A percentile compares a stretch with the other conserved stretches of the same genome.
phyloP scores from a whole-genome alignment of 2,113 vertebrate species.

The Sisor rabdophorus region DNA sequence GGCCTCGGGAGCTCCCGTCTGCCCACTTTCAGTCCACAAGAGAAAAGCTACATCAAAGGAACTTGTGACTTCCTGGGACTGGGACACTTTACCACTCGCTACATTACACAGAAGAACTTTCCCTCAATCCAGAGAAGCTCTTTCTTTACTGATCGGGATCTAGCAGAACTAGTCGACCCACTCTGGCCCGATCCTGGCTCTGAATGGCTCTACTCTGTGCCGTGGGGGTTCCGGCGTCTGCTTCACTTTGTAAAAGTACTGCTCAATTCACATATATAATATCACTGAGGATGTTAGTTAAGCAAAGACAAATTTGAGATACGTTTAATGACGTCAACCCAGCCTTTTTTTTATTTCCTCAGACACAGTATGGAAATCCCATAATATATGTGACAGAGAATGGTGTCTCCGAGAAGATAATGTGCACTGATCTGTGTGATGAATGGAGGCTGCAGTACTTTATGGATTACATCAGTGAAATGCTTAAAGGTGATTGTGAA shows the following conservation, averaged over 20 bases:
- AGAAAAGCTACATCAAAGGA: constrained; percentile 82
- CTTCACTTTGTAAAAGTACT: constrained; percentile 87
- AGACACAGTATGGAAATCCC: constrained; percentile 85
- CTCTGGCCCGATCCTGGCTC: constrained; percentile 80
- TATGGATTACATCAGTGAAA: constrained; percentile 85
- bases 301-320: background rate
- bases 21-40: constrained; percentile 79
- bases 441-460: constrained; percentile 85
- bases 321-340: background rate
- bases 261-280: background rate
- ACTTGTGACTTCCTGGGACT: constrained; percentile 86
- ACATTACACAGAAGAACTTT: constrained; percentile 76
- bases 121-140: constrained; percentile 69
- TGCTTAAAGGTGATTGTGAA: constrained; percentile 81
- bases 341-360: constrained; percentile 38
- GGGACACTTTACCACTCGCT: constrained; percentile 83
- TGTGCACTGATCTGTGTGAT: constrained; percentile 80
- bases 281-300: background rate
- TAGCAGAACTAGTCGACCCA: constrained; percentile 82
- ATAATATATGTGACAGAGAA: constrained; percentile 87
- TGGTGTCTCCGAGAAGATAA: constrained; percentile 76
- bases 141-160: constrained; percentile 76
- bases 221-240: constrained; percentile 76
- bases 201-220: constrained; percentile 74
- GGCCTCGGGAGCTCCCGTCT: constrained; percentile 78